These are phyloP conservation scores for Drosophila fungiperda DNA, from an alignment of 2,888 invertebrate genomes.

Conservation along the genomic window DNA sequence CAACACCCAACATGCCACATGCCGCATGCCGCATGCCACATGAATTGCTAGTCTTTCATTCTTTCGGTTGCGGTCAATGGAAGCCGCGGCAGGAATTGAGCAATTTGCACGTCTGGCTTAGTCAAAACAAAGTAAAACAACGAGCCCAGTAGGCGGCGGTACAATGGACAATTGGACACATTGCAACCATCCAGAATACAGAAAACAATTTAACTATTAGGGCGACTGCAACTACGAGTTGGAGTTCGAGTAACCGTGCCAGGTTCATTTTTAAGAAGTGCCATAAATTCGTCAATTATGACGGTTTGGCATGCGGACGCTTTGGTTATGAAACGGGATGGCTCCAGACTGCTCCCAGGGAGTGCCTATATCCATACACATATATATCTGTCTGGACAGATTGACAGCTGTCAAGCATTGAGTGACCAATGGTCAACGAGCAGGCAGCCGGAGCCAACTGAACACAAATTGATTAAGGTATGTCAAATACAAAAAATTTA, in stretches of 20 bases:
- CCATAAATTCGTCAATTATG: slow-evolving; percentile 81
- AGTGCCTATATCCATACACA: slow-evolving; percentile 19
- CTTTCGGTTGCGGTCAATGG: slow-evolving; percentile 72
- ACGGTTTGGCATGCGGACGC: slow-evolving; percentile 65
- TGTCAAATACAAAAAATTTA: neutral
- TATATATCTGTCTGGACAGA: slow-evolving; percentile 19
- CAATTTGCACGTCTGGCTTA: slow-evolving; percentile 75
- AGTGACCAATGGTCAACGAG: slow-evolving; percentile 23
- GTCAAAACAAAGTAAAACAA: slow-evolving; percentile 75
- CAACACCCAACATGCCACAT: slow-evolving; percentile 38
- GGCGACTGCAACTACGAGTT: slow-evolving; percentile 18
- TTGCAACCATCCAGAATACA: slow-evolving; percentile 31
- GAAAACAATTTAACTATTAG: slow-evolving; percentile 61
- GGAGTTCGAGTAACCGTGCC: slow-evolving; percentile 11
- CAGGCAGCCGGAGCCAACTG: neutral
- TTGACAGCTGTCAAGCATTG: slow-evolving; percentile 68
- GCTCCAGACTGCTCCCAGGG: slow-evolving; percentile 9
- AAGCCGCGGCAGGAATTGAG: slow-evolving; percentile 76
- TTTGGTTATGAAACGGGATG: slow-evolving; percentile 33
- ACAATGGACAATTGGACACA: slow-evolving; percentile 44
- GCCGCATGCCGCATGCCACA: slow-evolving; percentile 41
- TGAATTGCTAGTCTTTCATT: slow-evolving; percentile 32
- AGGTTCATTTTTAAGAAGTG: slow-evolving; percentile 65
- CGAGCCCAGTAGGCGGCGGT: slow-evolving; percentile 46
- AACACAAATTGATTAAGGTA: slow-evolving; percentile 5